Evolutionary conservation across 2,797 vertebrate species (phyloP).

Genomic region (Aldrovandia affinis): DNA sequence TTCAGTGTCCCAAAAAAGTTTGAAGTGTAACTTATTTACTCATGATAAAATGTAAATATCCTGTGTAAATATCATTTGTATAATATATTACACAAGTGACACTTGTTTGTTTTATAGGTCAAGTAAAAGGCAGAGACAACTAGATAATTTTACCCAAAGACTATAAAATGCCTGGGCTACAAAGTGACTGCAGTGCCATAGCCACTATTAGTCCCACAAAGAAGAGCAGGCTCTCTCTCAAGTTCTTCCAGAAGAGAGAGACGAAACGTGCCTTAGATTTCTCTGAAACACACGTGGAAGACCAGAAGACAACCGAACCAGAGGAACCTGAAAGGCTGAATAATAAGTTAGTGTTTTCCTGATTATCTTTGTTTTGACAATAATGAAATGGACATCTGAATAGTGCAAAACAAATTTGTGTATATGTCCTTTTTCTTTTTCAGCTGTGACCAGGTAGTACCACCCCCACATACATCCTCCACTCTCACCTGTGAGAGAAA

Average conservation of each 20-base stretch:
- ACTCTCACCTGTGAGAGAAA: conserved; percentile 80
- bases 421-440: not conserved
- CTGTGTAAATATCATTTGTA: too few relatives aligned
- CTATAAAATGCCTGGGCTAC: conserved; percentile 80
- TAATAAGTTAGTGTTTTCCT: not conserved
- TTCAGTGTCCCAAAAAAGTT: too few relatives aligned
- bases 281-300: conserved; percentile 80
- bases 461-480: conserved; percentile 73
- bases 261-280: conserved; percentile 92
- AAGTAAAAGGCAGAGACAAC: not conserved
- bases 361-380: not conserved
- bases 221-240: conserved; percentile 89
- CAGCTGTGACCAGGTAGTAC: conserved; percentile 84
- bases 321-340: conserved; percentile 72
- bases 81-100: not conserved
- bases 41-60: too few relatives aligned
- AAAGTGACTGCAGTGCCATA: conserved; percentile 72
- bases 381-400: too few relatives aligned
- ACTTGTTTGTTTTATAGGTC: not conserved
- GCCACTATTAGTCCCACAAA: conserved; percentile 82
- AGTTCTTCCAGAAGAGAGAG: conserved; percentile 95
- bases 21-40: too few relatives aligned
- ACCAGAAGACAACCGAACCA: conserved; percentile 71
- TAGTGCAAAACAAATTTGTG: too few relatives aligned
- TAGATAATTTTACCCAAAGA: not conserved